phyloP scores from a whole-genome alignment of 2,113 vertebrate species.

The Cinclus cinclus region DNA sequence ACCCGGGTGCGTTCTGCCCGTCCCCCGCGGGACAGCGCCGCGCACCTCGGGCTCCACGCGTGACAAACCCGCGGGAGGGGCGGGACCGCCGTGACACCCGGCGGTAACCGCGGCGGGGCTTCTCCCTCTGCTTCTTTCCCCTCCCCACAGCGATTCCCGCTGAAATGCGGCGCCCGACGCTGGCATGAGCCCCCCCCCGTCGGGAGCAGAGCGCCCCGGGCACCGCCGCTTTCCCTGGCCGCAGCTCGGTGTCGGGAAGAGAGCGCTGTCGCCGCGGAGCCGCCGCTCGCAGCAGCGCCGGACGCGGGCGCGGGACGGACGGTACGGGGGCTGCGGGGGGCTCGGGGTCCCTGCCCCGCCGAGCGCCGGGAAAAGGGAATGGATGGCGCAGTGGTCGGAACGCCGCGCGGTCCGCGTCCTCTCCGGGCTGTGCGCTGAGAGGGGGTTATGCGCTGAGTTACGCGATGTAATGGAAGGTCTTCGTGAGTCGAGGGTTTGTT shows the following conservation, averaged over 20 bases:
- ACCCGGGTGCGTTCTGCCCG: neutral
- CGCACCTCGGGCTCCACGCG: neutral
- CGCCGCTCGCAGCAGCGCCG: neutral
- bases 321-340: neutral
- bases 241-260: neutral
- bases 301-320: neutral
- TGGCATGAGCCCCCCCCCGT: neutral
- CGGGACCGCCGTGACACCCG: neutral
- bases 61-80: neutral
- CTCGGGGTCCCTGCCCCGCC: neutral
- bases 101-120: neutral
- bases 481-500: neutral
- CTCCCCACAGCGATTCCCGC: neutral
- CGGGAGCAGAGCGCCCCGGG: neutral
- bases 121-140: neutral
- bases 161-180: neutral
- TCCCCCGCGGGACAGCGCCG: neutral
- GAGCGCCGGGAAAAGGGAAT: neutral
- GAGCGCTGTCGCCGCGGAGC: neutral
- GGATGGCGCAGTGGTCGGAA: accelerated
- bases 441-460: neutral
- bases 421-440: neutral
- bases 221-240: neutral
- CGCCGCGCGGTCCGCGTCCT: neutral
- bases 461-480: neutral